Evolutionary conservation across 2,888 invertebrate species (phyloP).

Genomic region (Tetragnatha montana): DNA sequence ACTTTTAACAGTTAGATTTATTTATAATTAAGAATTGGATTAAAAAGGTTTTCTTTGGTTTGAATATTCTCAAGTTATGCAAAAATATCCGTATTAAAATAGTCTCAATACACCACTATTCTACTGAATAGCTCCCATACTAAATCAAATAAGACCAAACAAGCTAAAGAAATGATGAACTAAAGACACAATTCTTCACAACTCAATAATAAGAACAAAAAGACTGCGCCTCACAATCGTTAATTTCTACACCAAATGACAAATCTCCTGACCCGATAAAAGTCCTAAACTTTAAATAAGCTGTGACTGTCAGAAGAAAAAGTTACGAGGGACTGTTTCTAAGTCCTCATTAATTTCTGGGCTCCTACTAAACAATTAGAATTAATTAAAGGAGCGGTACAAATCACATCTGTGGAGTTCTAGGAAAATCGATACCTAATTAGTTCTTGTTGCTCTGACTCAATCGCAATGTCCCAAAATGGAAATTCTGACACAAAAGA

Average conservation of each 20-base stretch:
- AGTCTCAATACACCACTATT: too few relatives aligned
- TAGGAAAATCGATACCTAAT: background rate
- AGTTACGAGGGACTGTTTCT: background rate
- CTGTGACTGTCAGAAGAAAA: background rate
- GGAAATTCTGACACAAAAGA: background rate
- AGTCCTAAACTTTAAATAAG: background rate
- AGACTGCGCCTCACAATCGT: background rate
- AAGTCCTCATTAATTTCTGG: slow-evolving; percentile 24
- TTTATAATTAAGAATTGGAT: too few relatives aligned
- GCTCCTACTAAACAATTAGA: slow-evolving; percentile 32
- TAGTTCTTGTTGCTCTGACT: background rate
- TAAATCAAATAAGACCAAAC: too few relatives aligned
- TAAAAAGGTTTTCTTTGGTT: too few relatives aligned
- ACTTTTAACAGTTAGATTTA: too few relatives aligned
- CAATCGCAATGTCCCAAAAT: background rate
- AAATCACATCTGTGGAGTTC: slow-evolving; percentile 23
- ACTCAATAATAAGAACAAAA: background rate
- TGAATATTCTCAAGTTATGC: too few relatives aligned
- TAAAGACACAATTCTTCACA: background rate
- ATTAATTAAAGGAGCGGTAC: slow-evolving; percentile 39
- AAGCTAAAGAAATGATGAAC: background rate
- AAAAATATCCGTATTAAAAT: too few relatives aligned
- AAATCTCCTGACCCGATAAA: background rate
- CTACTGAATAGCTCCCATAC: too few relatives aligned
- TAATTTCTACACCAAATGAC: background rate